phyloP scores from a whole-genome alignment of 1,140 invertebrate genomes.

The Aphelenchoides fujianensis region DNA sequence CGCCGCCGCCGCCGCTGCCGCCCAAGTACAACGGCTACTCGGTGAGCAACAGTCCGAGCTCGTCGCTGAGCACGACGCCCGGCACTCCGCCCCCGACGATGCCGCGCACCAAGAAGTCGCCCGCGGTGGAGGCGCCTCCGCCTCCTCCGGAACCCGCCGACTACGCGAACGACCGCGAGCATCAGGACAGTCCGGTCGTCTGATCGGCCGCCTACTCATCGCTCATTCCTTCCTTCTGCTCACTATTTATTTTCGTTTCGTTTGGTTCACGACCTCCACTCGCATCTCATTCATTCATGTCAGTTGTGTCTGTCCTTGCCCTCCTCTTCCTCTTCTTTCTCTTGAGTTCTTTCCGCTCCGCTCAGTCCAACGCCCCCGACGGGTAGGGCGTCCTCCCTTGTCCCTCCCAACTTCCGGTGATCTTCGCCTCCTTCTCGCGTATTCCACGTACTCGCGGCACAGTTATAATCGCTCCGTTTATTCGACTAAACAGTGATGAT shows the following conservation, averaged over 20 bases:
- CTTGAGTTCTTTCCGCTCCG: too few species aligned
- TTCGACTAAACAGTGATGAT: too few species aligned
- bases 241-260: not conserved
- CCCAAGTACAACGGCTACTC: not conserved
- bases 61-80: not conserved
- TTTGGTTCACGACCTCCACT: not conserved
- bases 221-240: too few species aligned
- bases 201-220: too few species aligned
- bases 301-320: too few species aligned
- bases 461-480: too few species aligned
- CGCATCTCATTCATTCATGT: not conserved
- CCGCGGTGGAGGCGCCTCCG: not conserved
- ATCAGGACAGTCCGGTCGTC: not conserved
- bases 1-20: not conserved
- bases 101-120: not conserved
- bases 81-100: not conserved
- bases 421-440: not conserved
- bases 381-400: not conserved
- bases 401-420: not conserved
- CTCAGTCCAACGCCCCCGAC: too few species aligned
- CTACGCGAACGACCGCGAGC: not conserved
- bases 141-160: not conserved
- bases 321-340: too few species aligned
- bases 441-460: too few species aligned
- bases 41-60: not conserved